phyloP scores from a whole-genome alignment of 2,888 invertebrate species.

The Stenchaetothrips biformis region DNA sequence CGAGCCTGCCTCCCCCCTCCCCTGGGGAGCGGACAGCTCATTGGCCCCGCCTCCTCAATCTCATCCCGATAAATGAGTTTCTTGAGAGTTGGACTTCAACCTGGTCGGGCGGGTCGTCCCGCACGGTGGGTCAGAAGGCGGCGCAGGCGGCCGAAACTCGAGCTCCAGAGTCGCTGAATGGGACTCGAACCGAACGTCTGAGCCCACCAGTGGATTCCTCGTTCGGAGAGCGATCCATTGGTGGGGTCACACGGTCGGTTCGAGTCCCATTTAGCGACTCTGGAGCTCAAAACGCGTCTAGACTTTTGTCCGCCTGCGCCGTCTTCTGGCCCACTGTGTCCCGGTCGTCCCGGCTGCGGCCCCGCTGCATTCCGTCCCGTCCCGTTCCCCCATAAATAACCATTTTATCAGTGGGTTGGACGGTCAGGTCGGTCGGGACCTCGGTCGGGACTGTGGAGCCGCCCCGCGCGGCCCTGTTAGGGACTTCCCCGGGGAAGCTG shows the following conservation, averaged over 20 bases:
- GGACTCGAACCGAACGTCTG: no score
- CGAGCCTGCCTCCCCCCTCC: background rate
- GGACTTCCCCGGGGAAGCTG: no score
- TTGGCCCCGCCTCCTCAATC: background rate
- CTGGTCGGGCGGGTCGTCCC: background rate
- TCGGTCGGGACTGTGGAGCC: background rate
- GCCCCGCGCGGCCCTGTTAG: background rate
- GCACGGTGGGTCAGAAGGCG: background rate
- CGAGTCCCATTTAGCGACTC: no score
- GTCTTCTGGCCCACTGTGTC: no score
- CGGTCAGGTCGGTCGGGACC: background rate
- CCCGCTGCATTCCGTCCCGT: background rate
- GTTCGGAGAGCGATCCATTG: no score
- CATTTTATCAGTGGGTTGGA: background rate
- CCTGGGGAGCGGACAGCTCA: background rate
- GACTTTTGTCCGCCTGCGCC: no score
- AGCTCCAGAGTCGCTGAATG: no score
- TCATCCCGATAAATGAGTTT: background rate
- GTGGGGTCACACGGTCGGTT: no score
- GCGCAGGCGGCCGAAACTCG: no score
- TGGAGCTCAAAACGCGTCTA: no score
- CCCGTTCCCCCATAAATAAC: background rate
- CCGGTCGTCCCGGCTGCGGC: background rate
- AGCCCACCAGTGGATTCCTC: no score
- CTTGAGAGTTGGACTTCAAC: constrained; percentile 15